A percentile compares a stretch with the other conserved stretches of the same genome.
Evolutionary conservation across 2,797 vertebrate genomes (phyloP).

Genomic region (Xyrichtys novacula): DNA sequence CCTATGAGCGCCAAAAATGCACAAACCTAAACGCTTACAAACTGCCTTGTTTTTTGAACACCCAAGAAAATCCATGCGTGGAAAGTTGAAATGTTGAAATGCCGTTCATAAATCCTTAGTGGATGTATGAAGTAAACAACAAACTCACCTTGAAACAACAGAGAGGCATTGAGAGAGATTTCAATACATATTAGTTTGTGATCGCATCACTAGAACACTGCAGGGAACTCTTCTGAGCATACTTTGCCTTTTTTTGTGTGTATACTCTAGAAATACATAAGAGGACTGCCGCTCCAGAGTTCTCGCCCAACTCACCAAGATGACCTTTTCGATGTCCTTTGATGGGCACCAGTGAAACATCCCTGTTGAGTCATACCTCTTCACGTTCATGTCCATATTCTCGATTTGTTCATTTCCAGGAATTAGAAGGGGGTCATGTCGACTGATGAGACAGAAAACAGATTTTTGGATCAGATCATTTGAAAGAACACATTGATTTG

Average conservation of each 20-base stretch:
- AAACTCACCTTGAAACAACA: conserved; percentile 85
- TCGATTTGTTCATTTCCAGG: conserved; percentile 97
- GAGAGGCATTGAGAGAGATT: conserved; percentile 82
- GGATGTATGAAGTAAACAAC: conserved; percentile 55
- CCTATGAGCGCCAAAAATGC: conserved; percentile 9
- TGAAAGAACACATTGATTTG: not conserved
- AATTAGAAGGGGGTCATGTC: conserved; percentile 96
- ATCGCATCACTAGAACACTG: conserved; percentile 54
- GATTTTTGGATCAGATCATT: conserved; percentile 7
- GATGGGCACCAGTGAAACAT: conserved; percentile 99
- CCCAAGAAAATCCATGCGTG: conserved; percentile 69
- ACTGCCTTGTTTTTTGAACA: conserved; percentile 55
- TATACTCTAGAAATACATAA: conserved; percentile 7
- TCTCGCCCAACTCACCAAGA: conserved; percentile 90
- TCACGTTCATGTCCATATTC: conserved; percentile 98
- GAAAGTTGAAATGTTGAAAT: conserved; percentile 36
- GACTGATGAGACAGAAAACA: conserved; percentile 73
- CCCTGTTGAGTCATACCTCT: conserved; percentile 98
- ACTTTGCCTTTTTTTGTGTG: conserved; percentile 37
- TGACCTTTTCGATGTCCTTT: conserved; percentile 99
- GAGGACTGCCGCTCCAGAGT: conserved; percentile 2
- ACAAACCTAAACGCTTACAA: conserved; percentile 65
- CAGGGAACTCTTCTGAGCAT: conserved; percentile 58
- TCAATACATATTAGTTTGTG: conserved; percentile 80
- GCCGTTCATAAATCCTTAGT: conserved; percentile 48